Conservation (phyloP, 2,113 vertebrate genomes). For the Limnothrissa miodon region DNA sequence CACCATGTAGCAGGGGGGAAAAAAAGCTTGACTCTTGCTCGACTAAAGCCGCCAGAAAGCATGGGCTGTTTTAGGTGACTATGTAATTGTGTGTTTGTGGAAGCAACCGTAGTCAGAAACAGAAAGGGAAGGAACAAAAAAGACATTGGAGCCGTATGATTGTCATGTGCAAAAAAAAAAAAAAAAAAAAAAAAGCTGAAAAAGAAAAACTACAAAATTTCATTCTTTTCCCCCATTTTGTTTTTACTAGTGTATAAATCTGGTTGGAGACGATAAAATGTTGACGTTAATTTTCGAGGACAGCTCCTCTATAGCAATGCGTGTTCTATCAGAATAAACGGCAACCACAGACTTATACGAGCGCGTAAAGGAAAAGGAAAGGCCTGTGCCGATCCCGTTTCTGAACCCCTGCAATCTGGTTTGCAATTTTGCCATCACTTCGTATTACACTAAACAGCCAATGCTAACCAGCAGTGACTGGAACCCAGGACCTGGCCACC, state of each 20-base stretch:
- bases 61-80: conserved; percentile 2
- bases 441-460: conserved; percentile 51
- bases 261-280: not conserved
- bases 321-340: conserved; percentile 9
- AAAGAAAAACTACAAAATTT: not conserved
- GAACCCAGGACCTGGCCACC: conserved; percentile 7
- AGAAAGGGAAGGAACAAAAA: not conserved
- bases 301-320: conserved; percentile 6
- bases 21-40: not conserved
- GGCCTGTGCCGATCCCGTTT: not conserved
- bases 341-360: conserved; percentile 14
- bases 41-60: not conserved
- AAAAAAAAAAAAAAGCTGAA: not conserved
- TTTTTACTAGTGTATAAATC: conserved; percentile 18
- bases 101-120: not conserved
- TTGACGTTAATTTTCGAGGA: conserved; percentile 9
- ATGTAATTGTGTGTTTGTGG: not conserved
- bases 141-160: not conserved
- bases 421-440: conserved; percentile 61
- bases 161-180: not conserved
- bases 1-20: not conserved
- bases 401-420: conserved; percentile 31
- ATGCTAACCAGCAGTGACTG: conserved; percentile 37
- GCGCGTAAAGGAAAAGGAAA: not conserved
- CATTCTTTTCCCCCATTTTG: not conserved